Base-by-base conservation (phyloP, 1,140 invertebrate genomes). In the Andrena cerasifolii region DNA sequence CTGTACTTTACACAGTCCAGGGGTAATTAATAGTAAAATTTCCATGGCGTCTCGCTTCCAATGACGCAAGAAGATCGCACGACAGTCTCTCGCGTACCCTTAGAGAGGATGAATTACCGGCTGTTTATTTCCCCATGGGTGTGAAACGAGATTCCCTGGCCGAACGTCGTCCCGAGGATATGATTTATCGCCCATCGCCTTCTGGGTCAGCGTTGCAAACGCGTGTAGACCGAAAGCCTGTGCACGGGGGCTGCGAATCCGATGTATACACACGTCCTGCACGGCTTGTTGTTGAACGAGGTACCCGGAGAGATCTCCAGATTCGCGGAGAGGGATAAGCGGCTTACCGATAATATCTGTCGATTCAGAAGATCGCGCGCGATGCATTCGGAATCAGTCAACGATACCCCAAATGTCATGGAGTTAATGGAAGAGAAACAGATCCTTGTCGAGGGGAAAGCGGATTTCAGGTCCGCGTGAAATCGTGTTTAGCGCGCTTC, bases 161-260 rank as follows among this genome's bases (percentile, higher is more conserved):
- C 24, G 45, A 33, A 73, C 79, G 70, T 84, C 78, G 72, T 80
- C 67, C 76, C 86, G 86, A 84, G 82, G 63, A 78, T 65, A 61
- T 88, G 84, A 90, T 89, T 89, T 88, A 90, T 89, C 82, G 88
- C 51, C 56, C 54, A 66, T 66, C 72, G 53, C 61, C 58, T 53
- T 40, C 62, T 40, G 51, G 51, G 72, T 40, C 26, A 51, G 28
- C 65, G 78, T 85, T 79, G 66, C n/a, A 63, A 43, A 49, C 82
- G 12, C 53, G 28, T 3, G 78, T 68, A 56, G 59, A 62, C 59
- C 18, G 61, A 53, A 65, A 74, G 65, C 36, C 72, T 65, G 40
- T 21, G 31, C 16, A 1, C 7, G 31, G 7, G 61, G 14, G 28
- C 26, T 26, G 43, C 16, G 43, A 36, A 40, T 26, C 36, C 4